Base-by-base conservation (phyloP, 2,113 vertebrate genomes). In the Aepyceros melampus region DNA sequence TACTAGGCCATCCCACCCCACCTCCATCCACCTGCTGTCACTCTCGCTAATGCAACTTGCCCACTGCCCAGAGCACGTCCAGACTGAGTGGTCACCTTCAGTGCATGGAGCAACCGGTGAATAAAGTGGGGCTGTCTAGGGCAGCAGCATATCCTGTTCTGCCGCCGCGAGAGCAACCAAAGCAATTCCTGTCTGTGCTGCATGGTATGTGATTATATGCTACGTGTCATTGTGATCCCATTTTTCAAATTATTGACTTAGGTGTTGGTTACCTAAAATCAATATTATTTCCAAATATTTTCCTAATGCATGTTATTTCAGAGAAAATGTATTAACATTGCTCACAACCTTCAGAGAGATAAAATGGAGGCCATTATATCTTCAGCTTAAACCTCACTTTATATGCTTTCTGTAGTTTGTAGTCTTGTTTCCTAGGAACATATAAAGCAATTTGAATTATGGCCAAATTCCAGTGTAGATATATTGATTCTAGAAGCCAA, bases 201-300 rank as follows among this genome's bases (percentile, higher is more conserved):
- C 21, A 71, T 0, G n/a, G 17, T 29, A 43, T 71, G n/a, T 71
- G 64, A 92, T 87, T 79, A 33, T 81, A 55, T 15, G 25, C 25
- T 67, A 6, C 2, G 5, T 31, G 36, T 4, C 23, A 74, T 3
- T 51, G 2, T 56, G 58, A 53, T 43, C 47, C 31, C 19, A 67
- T 33, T 56, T 36, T 51, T 92, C 86, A 96, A 95, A 85, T 89
- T 94, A 94, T 78, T 83, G 60, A 71, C 49, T 95, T 87, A 79
- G 17, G 2, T 53, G 92, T 58, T 45, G 25, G 29, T 47, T 33
- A 92, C 5, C 45, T 62, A 83, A 96, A 97, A 98, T 95, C 91
- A 87, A 95, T 94, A 53, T n/a, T 87, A 87, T 97, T 96, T 97
- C 78, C 96, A 95, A 97, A 96, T 97, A 89, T 96, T 96, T 95